A percentile compares a stretch with the other conserved stretches of the same genome.
These are phyloP conservation scores for Sciurus carolinensis DNA, from an alignment of 2,797 vertebrate genomes.

Conservation along the genomic window DNA sequence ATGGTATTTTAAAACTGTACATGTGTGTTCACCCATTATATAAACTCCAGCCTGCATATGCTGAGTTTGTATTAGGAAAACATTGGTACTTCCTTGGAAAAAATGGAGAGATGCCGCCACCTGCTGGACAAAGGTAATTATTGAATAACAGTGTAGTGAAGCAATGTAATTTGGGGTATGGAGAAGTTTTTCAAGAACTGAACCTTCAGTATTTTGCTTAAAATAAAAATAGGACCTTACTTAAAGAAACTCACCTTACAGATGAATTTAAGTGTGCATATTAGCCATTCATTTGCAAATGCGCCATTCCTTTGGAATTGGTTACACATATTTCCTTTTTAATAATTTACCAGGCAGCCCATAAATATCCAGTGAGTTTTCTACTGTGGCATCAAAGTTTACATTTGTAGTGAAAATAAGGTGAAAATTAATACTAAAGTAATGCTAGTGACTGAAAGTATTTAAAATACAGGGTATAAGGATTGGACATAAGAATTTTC, in stretches of 20 bases:
- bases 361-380: slow-evolving; percentile 8
- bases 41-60: not conserved
- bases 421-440: not conserved
- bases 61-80: not conserved
- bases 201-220: not conserved
- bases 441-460: not conserved
- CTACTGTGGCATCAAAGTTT: not conserved
- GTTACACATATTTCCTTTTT: slow-evolving; percentile 20
- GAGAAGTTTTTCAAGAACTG: slow-evolving; percentile 38
- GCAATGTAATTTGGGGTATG: no score
- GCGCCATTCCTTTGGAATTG: slow-evolving; percentile 28
- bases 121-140: slow-evolving; percentile 85
- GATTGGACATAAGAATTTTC: not conserved
- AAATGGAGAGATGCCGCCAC: slow-evolving; percentile 83
- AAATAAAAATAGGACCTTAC: not conserved
- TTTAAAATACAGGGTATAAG: slow-evolving; percentile 24
- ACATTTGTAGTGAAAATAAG: slow-evolving; percentile 13
- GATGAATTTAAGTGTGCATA: slow-evolving; percentile 20
- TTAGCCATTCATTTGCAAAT: not conserved
- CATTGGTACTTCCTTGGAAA: not conserved
- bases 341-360: not conserved
- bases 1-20: not conserved
- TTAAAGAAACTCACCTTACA: not conserved
- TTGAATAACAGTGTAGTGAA: not conserved
- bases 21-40: slow-evolving; percentile 47